Conservation (phyloP, 1,140 invertebrate genomes). For the Drosophila parvula region DNA sequence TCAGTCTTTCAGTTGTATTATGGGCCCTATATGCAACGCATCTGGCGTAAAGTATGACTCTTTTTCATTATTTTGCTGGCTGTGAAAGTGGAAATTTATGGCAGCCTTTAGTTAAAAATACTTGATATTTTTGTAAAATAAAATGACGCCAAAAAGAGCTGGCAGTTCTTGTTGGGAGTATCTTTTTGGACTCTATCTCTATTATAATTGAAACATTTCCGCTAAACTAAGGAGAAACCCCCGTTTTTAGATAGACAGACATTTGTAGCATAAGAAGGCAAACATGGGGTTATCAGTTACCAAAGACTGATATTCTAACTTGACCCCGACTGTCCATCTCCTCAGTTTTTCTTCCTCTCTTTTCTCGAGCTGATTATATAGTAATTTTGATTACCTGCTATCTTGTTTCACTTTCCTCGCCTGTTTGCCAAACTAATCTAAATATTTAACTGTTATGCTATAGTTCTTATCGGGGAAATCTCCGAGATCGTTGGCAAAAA, state of each 20-base stretch:
- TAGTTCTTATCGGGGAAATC: slow-evolving; percentile 35
- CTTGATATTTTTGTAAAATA: neutral
- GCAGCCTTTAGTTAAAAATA: slow-evolving; percentile 3
- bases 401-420: slow-evolving; percentile 47
- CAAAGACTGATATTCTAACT: neutral
- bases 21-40: slow-evolving; percentile 12
- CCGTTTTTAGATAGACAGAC: slow-evolving; percentile 6
- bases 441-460: slow-evolving; percentile 56
- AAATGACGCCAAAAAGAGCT: neutral
- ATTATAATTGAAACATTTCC: neutral
- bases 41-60: slow-evolving; percentile 29
- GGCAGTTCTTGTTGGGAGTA: neutral
- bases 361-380: slow-evolving; percentile 27
- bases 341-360: neutral
- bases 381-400: slow-evolving; percentile 26
- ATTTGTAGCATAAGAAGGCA: slow-evolving; percentile 33
- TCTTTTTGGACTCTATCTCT: neutral
- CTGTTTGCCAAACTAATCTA: slow-evolving; percentile 44
- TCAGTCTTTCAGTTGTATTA: slow-evolving; percentile 7
- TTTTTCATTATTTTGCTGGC: neutral
- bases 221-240: neutral
- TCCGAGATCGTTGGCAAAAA: slow-evolving; percentile 9
- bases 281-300: slow-evolving; percentile 27
- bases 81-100: slow-evolving; percentile 61
- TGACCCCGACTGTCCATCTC: slow-evolving; percentile 30